phyloP scores from a whole-genome alignment of 2,113 vertebrate species.

The Cathartes aura region DNA sequence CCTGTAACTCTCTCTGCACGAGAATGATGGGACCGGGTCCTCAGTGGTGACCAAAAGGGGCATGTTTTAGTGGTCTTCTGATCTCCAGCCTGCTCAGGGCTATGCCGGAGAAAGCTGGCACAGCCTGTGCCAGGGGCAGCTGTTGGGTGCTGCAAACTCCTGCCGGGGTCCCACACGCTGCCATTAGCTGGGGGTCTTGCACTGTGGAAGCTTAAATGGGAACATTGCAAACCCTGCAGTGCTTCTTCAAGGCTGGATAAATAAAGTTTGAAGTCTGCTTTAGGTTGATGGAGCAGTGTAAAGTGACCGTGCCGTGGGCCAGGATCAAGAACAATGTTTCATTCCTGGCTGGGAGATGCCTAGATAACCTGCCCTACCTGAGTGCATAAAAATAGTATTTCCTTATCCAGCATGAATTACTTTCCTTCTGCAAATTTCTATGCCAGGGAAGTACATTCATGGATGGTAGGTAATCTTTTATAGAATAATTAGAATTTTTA shows the following conservation, averaged over 20 bases:
- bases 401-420: not conserved
- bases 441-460: not conserved
- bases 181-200: not conserved
- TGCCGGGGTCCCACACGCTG: fast-evolving
- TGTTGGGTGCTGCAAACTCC: not conserved
- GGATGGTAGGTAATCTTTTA: not conserved
- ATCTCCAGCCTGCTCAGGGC: not conserved
- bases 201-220: not conserved
- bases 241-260: not conserved
- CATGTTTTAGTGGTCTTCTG: fast-evolving
- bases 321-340: not conserved
- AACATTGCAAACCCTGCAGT: not conserved
- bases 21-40: not conserved
- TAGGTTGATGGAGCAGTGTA: not conserved
- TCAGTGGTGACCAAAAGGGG: not conserved
- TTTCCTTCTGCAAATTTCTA: not conserved
- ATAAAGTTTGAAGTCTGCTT: not conserved
- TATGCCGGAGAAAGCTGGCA: not conserved
- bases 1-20: not conserved
- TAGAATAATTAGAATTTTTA: not conserved
- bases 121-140: not conserved
- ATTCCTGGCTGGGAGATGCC: not conserved
- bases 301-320: not conserved
- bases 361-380: not conserved
- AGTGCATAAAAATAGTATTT: not conserved